Conservation (phyloP, 2,888 invertebrate genomes). For the Melieria crassipennis region DNA sequence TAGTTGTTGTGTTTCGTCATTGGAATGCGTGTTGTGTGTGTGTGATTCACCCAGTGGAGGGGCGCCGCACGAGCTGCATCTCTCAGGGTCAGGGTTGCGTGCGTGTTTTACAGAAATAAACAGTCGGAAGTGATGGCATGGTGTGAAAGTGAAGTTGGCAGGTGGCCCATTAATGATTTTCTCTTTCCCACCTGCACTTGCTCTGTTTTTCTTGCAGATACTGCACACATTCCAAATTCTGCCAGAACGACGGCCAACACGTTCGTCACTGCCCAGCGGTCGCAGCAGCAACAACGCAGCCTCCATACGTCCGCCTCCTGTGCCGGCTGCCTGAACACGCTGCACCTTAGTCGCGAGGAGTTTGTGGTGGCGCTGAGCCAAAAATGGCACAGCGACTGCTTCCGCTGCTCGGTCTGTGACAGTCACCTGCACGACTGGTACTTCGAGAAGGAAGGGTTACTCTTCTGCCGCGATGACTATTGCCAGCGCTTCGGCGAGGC, state of each 20-base stretch:
- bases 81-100: constrained; percentile 8
- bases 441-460: constrained; percentile 88
- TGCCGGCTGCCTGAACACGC: constrained; percentile 55
- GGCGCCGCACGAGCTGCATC: neutral
- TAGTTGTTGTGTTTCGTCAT: neutral
- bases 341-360: constrained; percentile 70
- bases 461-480: constrained; percentile 90
- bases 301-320: constrained; percentile 38
- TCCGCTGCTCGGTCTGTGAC: constrained; percentile 92
- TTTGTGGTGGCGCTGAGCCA: constrained; percentile 83
- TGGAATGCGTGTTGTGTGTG: neutral
- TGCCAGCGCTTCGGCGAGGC: constrained; percentile 88
- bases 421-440: constrained; percentile 88
- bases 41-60: neutral
- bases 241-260: neutral
- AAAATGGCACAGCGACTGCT: constrained; percentile 91
- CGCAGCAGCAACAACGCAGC: neutral
- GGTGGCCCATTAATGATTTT: constrained; percentile 23
- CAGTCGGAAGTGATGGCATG: neutral
- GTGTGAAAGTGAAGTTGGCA: constrained; percentile 9
- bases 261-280: neutral
- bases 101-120: neutral
- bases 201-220: constrained; percentile 19
- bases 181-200: neutral
- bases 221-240: constrained; percentile 26